Conservation (phyloP, 2,797 vertebrate genomes). For the Sebastes goodei region DNA sequence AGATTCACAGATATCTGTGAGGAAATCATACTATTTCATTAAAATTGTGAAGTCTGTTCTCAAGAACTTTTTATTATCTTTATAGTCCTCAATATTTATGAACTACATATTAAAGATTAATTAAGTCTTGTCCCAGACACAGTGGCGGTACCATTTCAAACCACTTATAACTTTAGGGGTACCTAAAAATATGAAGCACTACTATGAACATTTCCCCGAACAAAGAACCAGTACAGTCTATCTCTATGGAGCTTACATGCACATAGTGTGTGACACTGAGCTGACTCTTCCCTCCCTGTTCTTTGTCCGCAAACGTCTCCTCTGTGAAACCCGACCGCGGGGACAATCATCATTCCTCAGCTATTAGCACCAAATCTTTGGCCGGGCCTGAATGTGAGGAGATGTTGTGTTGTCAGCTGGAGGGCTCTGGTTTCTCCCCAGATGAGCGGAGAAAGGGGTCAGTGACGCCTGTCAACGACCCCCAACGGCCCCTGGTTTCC, state of each 20-base stretch:
- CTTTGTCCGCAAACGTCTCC: slow-evolving; percentile 62
- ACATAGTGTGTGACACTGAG: slow-evolving; percentile 29
- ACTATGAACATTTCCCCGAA: neutral
- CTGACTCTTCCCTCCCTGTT: slow-evolving; percentile 28
- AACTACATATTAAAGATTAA: too few species aligned
- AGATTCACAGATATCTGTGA: too few species aligned
- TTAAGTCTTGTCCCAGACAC: too few species aligned
- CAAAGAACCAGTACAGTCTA: neutral
- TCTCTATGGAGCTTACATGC: neutral
- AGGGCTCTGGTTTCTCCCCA: slow-evolving; percentile 67
- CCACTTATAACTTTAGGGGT: too few species aligned
- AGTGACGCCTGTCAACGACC: slow-evolving; percentile 72
- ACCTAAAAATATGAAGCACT: too few species aligned
- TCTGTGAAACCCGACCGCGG: slow-evolving; percentile 59
- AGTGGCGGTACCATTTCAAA: too few species aligned
- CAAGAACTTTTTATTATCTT: too few species aligned
- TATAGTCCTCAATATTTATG: too few species aligned
- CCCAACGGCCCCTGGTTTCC: slow-evolving; percentile 68
- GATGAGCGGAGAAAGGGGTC: slow-evolving; percentile 73
- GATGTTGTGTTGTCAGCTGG: slow-evolving; percentile 76
- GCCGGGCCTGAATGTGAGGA: slow-evolving; percentile 60
- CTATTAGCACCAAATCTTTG: slow-evolving; percentile 74
- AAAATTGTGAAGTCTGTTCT: too few species aligned
- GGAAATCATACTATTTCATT: too few species aligned
- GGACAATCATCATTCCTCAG: slow-evolving; percentile 74